A percentile compares a stretch with the other conserved stretches of the same genome.
Conservation (phyloP, 2,797 vertebrate genomes). For the Danionella dracula region DNA sequence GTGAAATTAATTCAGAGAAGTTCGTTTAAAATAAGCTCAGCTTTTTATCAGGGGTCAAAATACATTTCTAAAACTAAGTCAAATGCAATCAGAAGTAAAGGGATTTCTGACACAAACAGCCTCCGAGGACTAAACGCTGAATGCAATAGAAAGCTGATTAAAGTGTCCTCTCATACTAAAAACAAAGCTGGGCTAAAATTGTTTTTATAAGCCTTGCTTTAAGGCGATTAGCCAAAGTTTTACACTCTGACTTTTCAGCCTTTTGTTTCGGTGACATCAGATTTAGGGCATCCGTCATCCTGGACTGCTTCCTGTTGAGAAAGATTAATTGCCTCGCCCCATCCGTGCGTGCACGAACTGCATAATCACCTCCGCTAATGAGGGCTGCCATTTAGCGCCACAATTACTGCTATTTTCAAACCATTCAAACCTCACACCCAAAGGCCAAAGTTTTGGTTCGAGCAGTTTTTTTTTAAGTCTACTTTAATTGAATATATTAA, state of each 20-base stretch:
- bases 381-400: slow-evolving; percentile 53
- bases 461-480: slow-evolving; percentile 14
- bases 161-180: slow-evolving; percentile 19
- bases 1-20: slow-evolving; percentile 57
- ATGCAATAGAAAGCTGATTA: slow-evolving; percentile 23
- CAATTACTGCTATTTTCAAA: slow-evolving; percentile 49
- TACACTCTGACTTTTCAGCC: slow-evolving; percentile 61
- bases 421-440: slow-evolving; percentile 39
- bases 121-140: neutral
- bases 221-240: slow-evolving; percentile 67
- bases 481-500: slow-evolving; percentile 50
- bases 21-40: slow-evolving; percentile 6
- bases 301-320: slow-evolving; percentile 70
- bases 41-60: neutral
- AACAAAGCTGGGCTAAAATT: slow-evolving; percentile 32
- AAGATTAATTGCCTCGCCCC: slow-evolving; percentile 75
- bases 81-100: neutral
- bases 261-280: slow-evolving; percentile 68
- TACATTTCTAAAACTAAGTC: neutral
- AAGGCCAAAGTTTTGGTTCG: slow-evolving; percentile 45
- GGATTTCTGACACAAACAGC: slow-evolving; percentile 10
- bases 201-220: slow-evolving; percentile 59
- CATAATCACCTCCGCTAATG: slow-evolving; percentile 70
- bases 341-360: slow-evolving; percentile 66
- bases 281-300: slow-evolving; percentile 49